Conservation (phyloP, 2,888 invertebrate genomes). For the Thyatira batis region DNA sequence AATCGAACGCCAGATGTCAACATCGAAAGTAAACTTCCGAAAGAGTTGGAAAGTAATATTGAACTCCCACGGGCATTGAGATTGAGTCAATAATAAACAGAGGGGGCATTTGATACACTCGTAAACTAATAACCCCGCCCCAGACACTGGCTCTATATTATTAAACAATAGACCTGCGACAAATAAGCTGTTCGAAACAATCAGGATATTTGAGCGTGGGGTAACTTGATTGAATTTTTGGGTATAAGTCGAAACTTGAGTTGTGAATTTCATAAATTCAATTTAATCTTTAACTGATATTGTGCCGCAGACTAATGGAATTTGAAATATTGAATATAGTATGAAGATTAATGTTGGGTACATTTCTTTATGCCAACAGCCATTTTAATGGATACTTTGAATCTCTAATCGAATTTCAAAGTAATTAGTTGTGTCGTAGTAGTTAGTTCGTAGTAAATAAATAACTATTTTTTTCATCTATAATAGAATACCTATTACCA, state of each 20-base stretch:
- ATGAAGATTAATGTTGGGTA: too few species aligned
- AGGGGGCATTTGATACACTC: slow-evolving; percentile 79
- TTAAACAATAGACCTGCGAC: slow-evolving; percentile 65
- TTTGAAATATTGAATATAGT: too few species aligned
- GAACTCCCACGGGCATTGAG: slow-evolving; percentile 56
- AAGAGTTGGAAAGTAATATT: slow-evolving; percentile 78
- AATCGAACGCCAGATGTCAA: slow-evolving; percentile 78
- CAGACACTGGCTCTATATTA: slow-evolving; percentile 59
- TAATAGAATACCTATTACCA: too few species aligned
- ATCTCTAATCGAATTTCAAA: too few species aligned
- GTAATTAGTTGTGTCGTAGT: too few species aligned
- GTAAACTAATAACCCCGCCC: slow-evolving; percentile 79
- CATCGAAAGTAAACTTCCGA: slow-evolving; percentile 78
- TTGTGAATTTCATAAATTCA: too few species aligned
- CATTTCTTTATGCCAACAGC: too few species aligned
- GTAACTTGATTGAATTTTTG: slow-evolving; percentile 56
- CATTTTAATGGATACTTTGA: too few species aligned
- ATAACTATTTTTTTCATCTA: too few species aligned
- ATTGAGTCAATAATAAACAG: slow-evolving; percentile 78
- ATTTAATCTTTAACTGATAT: too few species aligned
- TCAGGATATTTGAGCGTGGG: slow-evolving; percentile 37
- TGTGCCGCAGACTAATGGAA: too few species aligned
- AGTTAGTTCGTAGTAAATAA: background rate
- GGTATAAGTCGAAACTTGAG: too few species aligned
- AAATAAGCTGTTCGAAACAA: slow-evolving; percentile 50